Evolutionary conservation across 2,113 vertebrate genomes (phyloP).

Genomic region (Shinisaurus crocodilurus): DNA sequence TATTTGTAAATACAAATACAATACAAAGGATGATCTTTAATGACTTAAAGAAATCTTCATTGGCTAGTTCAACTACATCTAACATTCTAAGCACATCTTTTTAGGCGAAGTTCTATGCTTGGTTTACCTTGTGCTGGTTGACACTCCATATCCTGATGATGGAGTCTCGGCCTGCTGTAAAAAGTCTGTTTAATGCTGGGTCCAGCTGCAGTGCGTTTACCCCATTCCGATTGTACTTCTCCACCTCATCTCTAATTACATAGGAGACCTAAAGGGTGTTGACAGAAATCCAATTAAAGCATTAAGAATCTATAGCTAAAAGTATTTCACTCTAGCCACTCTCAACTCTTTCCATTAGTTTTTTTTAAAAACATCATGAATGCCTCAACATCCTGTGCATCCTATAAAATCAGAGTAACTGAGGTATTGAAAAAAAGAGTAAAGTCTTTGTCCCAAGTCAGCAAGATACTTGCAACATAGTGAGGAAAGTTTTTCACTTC

Average conservation of each 20-base stretch:
- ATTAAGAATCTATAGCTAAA: conserved; percentile 32
- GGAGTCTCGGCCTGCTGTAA: conserved; percentile 96
- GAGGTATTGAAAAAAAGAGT: neutral
- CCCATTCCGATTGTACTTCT: conserved; percentile 97
- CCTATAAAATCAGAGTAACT: neutral
- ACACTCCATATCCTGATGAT: conserved; percentile 99
- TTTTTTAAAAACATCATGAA: neutral
- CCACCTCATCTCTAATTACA: conserved; percentile 98
- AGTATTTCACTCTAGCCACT: neutral
- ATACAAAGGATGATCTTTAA: neutral
- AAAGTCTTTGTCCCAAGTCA: neutral
- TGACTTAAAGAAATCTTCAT: neutral
- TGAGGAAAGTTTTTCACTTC: neutral
- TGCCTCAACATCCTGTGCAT: neutral
- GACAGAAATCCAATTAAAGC: conserved; percentile 47
- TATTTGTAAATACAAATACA: neutral
- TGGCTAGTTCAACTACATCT: neutral
- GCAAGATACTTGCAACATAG: neutral
- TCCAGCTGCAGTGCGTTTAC: conserved; percentile 97
- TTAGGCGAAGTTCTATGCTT: neutral
- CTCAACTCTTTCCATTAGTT: neutral
- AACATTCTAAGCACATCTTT: neutral
- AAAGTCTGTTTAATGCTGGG: conserved; percentile 93
- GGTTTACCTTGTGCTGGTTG: conserved; percentile 95
- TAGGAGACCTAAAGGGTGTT: conserved; percentile 89